Evolutionary conservation across 2,888 invertebrate genomes (phyloP), one percentile per base, ranked within the genome.

Genomic region (Lottia scabra): DNA sequence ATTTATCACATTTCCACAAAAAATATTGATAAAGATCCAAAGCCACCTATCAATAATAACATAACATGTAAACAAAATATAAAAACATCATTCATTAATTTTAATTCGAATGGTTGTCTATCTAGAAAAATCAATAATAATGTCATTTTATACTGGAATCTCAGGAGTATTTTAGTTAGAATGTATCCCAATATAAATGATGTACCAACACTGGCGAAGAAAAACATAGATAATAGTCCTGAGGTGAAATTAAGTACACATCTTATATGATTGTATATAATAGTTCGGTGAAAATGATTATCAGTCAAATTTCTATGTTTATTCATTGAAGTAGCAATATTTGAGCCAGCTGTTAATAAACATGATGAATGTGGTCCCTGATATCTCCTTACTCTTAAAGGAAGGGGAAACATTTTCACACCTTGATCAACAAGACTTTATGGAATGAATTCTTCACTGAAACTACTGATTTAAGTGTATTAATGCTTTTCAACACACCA

Each of bases 331-430:
- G 23, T 23, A 12, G 38, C 56, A 56, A 46, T 38, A 56, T 65
- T 65, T 15, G 72, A 68, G 19, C 68, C 68, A 2, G 72, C 72
- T 0, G 72, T 68, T 68, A 72, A 38, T 10, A 72, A 64, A 10
- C 72, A 72, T 4, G 72, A 68, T 2, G 72, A 65, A 44, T 72
- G 72, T 8, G 72, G 72, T n/a, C 72, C 72, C 19, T 72, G 72
- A 38, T 56, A 56, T 13, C 56, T 56, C 23, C 56, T 56, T 8
- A 56, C 56, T 23, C 23, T 56, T 56, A 56, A 23, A 23, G 56
- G 56, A 12, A 56, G 56, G 23, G 56, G 56, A 56, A 56, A 56
- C 56, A 56, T 56, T 19, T 56, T 56, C 38, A 38, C 38, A 6
- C 10, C 38, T 38, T 4, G 10, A 6, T 38, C 38, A 38, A 10